Evolutionary conservation across 2,888 invertebrate species (phyloP).

Genomic region (Drosophila sordidapex): DNA sequence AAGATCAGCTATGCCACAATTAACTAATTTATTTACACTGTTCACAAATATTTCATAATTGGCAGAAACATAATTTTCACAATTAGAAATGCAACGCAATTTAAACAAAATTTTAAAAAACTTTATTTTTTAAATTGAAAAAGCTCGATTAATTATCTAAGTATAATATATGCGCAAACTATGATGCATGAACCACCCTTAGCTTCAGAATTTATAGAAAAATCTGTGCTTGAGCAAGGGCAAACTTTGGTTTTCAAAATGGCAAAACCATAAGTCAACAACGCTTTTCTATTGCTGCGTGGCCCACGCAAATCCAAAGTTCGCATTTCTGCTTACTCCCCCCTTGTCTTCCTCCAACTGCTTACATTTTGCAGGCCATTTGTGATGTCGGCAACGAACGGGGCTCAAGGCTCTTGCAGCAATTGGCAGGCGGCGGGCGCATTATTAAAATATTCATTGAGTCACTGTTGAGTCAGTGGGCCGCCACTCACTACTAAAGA

Average conservation of each 20-base stretch:
- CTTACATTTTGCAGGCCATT: constrained; percentile 26
- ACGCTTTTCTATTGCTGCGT: not conserved
- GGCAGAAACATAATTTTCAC: not conserved
- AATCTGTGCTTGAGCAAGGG: not conserved
- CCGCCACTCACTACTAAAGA: constrained; percentile 5
- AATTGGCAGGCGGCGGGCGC: constrained; percentile 59
- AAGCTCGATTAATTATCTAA: not conserved
- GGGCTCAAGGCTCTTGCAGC: constrained; percentile 67
- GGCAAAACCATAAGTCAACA: not conserved
- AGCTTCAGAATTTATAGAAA: not conserved
- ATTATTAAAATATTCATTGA: constrained; percentile 75
- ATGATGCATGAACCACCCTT: not conserved
- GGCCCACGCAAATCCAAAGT: constrained; percentile 37
- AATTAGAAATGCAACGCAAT: not conserved
- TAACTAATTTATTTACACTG: not conserved
- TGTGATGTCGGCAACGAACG: constrained; percentile 47
- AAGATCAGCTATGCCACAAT: not conserved
- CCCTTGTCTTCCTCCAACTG: not conserved
- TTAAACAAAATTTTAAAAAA: not conserved
- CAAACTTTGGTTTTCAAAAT: not conserved
- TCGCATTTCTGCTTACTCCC: constrained; percentile 1
- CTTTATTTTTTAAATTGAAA: not conserved
- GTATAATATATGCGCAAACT: not conserved
- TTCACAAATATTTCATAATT: not conserved
- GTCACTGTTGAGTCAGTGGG: constrained; percentile 25